Evolutionary conservation across 1,140 invertebrate species (phyloP).

Genomic region (Trichogramma pretiosum): DNA sequence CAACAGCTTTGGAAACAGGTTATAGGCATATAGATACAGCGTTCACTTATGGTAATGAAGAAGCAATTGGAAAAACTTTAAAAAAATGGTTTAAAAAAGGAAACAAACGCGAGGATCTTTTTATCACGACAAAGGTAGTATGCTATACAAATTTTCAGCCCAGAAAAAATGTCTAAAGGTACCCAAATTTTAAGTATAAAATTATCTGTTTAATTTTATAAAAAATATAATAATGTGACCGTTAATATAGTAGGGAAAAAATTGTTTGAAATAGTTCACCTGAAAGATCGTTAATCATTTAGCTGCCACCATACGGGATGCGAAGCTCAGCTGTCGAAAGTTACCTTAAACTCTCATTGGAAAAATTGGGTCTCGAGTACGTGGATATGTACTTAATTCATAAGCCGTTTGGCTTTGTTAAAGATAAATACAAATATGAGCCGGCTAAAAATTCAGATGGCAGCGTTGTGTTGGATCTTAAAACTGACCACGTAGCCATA

Average conservation of each 20-base stretch:
- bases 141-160: too few relatives aligned
- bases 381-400: constrained; percentile 64
- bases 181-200: too few relatives aligned
- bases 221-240: neutral
- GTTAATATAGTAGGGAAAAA: neutral
- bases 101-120: constrained; percentile 11
- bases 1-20: constrained; percentile 3
- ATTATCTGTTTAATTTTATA: too few relatives aligned
- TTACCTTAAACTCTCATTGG: constrained; percentile 13
- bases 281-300: neutral
- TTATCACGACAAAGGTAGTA: constrained; percentile 22
- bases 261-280: too few relatives aligned
- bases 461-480: constrained; percentile 50
- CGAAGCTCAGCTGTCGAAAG: neutral
- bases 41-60: constrained; percentile 14
- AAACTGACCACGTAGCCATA: constrained; percentile 58
- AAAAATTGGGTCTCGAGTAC: constrained; percentile 45
- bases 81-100: constrained; percentile 15
- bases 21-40: constrained; percentile 16
- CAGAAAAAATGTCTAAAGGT: too few relatives aligned
- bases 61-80: constrained; percentile 13
- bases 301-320: constrained; percentile 9
- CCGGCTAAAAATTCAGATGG: constrained; percentile 20
- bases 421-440: constrained; percentile 40
- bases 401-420: constrained; percentile 55